These are phyloP conservation scores for Sisyra terminalis DNA, from an alignment of 2,888 invertebrate genomes.

Conservation along the genomic window DNA sequence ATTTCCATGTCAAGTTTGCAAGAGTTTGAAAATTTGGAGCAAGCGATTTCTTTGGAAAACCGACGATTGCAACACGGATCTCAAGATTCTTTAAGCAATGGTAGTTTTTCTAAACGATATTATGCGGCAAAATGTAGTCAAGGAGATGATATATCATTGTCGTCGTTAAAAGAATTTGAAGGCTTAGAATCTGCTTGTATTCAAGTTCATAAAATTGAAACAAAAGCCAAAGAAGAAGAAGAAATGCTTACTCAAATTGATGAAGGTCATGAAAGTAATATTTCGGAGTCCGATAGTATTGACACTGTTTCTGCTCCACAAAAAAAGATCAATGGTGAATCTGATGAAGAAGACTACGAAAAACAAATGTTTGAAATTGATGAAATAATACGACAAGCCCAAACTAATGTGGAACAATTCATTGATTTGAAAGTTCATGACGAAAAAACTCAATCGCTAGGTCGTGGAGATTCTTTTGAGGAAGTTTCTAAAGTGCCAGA, in stretches of 20 bases:
- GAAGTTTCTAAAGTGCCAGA: constrained; percentile 35
- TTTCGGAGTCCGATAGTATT: constrained; percentile 38
- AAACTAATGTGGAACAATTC: constrained; percentile 45
- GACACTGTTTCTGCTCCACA: constrained; percentile 43
- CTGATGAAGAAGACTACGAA: constrained; percentile 41
- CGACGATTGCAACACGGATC: constrained; percentile 59
- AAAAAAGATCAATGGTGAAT: constrained; percentile 38
- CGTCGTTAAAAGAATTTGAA: constrained; percentile 85
- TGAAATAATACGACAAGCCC: constrained; percentile 48
- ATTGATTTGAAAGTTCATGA: constrained; percentile 34
- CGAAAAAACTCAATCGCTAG: constrained; percentile 35
- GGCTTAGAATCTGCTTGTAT: constrained; percentile 76
- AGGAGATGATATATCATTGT: constrained; percentile 72
- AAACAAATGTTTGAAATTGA: constrained; percentile 50
- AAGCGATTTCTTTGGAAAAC: constrained; percentile 65
- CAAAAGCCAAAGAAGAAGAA: constrained; percentile 73
- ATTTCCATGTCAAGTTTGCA: constrained; percentile 83
- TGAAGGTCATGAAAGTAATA: constrained; percentile 31
- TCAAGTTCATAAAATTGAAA: constrained; percentile 68
- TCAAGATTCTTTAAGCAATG: constrained; percentile 70
- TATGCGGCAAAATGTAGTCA: constrained; percentile 52
- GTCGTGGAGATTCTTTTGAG: constrained; percentile 32
- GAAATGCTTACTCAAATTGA: constrained; percentile 44
- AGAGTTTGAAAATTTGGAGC: constrained; percentile 86
- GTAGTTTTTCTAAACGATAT: constrained; percentile 61